phyloP scores from a whole-genome alignment of 2,113 vertebrate species.

The Platysternon megacephalum region DNA sequence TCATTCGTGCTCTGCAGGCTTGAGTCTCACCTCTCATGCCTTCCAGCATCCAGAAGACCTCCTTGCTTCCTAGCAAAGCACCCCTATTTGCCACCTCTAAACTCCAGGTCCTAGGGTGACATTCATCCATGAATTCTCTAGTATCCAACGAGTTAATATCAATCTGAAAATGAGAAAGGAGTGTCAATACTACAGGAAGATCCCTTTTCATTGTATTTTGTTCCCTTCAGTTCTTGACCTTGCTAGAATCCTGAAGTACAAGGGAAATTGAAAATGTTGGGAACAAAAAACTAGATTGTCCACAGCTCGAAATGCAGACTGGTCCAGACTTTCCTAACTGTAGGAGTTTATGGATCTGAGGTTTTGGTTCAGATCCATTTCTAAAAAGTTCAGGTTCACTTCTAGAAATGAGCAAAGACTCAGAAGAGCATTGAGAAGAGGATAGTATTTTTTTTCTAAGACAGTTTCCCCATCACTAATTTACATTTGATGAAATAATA shows the following conservation, averaged over 20 bases:
- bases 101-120: neutral
- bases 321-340: neutral
- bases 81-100: neutral
- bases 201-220: neutral
- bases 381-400: neutral
- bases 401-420: neutral
- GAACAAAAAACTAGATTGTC: neutral
- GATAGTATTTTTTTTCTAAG: neutral
- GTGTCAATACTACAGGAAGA: neutral
- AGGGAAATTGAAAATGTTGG: neutral
- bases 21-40: neutral
- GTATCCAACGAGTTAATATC: neutral
- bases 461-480: neutral
- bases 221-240: neutral
- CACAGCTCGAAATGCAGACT: neutral
- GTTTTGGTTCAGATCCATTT: accelerated
- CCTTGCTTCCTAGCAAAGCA: neutral
- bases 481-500: neutral
- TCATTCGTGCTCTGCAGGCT: neutral
- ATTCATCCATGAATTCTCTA: neutral
- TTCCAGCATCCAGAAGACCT: neutral
- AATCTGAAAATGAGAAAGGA: neutral
- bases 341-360: neutral
- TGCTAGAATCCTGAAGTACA: neutral
- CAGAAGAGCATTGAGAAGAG: neutral